These are phyloP conservation scores for Chamaea fasciata DNA, from an alignment of 2,113 vertebrate species.

Conservation along the genomic window DNA sequence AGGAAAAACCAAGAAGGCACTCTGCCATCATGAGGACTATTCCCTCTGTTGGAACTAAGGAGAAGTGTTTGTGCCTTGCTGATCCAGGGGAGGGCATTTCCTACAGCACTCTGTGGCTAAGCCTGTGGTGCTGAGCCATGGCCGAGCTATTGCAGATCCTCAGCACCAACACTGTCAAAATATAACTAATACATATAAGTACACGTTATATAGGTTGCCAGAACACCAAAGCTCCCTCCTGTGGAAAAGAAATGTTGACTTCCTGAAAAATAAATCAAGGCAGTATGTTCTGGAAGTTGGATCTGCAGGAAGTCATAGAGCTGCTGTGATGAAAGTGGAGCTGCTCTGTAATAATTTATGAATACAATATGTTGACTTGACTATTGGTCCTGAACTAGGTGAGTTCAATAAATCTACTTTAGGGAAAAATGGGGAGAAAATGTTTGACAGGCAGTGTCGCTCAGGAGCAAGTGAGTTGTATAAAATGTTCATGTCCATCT, in stretches of 20 bases:
- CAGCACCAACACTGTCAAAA: not conserved
- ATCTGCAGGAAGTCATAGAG: not conserved
- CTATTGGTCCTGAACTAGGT: not conserved
- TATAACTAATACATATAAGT: not conserved
- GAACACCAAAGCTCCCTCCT: not conserved
- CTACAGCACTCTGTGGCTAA: not conserved
- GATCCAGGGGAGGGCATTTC: not conserved
- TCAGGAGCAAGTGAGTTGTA: not conserved
- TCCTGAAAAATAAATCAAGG: not conserved
- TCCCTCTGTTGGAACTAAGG: not conserved
- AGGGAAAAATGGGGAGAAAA: not conserved
- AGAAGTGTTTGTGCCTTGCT: not conserved
- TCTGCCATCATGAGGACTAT: not conserved
- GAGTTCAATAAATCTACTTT: not conserved
- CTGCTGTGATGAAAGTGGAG: not conserved
- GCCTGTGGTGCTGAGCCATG: not conserved
- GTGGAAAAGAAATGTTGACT: not conserved
- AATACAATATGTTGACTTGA: not conserved
- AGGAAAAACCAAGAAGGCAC: not conserved
- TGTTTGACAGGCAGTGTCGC: not conserved
- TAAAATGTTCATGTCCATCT: not conserved
- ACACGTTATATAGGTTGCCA: not conserved
- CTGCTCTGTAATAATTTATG: constrained; percentile 9
- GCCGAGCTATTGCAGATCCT: not conserved
- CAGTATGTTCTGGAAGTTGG: not conserved